These are phyloP conservation scores for Cordilura impudica DNA, from an alignment of 2,888 invertebrate species.

Conservation along the genomic window DNA sequence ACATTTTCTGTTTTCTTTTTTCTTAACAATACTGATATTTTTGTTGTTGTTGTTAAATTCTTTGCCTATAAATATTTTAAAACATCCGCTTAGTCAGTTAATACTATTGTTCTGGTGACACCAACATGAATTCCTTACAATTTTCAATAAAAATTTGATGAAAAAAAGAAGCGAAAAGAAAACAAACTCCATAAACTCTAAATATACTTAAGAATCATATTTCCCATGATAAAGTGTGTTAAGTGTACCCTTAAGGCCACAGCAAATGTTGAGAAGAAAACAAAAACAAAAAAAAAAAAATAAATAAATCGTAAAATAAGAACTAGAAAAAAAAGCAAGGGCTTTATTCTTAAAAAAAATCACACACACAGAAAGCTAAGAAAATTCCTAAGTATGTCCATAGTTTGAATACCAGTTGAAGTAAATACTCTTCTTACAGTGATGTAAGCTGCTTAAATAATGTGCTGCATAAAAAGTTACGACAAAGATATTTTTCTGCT, in stretches of 20 bases:
- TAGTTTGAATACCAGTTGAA: slow-evolving; percentile 52
- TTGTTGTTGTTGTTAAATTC: slow-evolving; percentile 7
- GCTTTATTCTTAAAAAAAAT: slow-evolving; percentile 16
- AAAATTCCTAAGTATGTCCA: slow-evolving; percentile 54
- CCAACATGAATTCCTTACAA: slow-evolving; percentile 58
- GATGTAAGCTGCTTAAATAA: slow-evolving; percentile 55
- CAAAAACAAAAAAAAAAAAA: slow-evolving; percentile 16
- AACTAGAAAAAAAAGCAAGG: not conserved
- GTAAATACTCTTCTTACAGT: slow-evolving; percentile 42
- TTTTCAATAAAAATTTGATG: slow-evolving; percentile 39
- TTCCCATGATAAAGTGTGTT: slow-evolving; percentile 71
- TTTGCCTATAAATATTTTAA: slow-evolving; percentile 38
- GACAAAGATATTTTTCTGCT: slow-evolving; percentile 27
- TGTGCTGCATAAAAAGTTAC: slow-evolving; percentile 57
- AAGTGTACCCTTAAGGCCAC: slow-evolving; percentile 62
- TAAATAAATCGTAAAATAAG: slow-evolving; percentile 27
- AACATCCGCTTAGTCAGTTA: slow-evolving; percentile 59
- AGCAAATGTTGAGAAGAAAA: slow-evolving; percentile 44
- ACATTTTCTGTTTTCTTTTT: not conserved
- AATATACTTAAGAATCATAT: slow-evolving; percentile 65
- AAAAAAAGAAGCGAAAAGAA: slow-evolving; percentile 6
- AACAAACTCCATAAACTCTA: slow-evolving; percentile 38
- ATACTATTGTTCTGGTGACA: slow-evolving; percentile 63
- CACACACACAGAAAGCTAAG: slow-evolving; percentile 2
- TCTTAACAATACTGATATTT: not conserved